phyloP scores from a whole-genome alignment of 2,797 vertebrate genomes.

The Salarias fasciatus region DNA sequence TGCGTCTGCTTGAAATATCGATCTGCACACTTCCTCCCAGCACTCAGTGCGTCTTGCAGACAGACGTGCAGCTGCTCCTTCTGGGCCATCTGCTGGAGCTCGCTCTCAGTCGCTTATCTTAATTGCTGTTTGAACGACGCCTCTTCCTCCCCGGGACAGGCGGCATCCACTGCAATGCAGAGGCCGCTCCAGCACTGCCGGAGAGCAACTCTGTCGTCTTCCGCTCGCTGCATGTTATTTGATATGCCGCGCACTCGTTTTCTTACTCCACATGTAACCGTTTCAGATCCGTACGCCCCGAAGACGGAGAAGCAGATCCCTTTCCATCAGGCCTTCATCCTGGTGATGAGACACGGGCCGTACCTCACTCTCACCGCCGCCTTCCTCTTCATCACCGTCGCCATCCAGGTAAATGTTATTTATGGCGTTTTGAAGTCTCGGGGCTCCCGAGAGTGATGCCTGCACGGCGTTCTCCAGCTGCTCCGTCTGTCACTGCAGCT shows the following conservation, averaged over 20 bases:
- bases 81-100: no score
- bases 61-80: no score
- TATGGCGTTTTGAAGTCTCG: constrained; percentile 24
- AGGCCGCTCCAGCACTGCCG: constrained; percentile 41
- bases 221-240: constrained; percentile 46
- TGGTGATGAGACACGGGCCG: constrained; percentile 90
- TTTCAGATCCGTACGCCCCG: constrained; percentile 86
- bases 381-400: constrained; percentile 96
- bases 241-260: constrained; percentile 44
- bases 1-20: no score
- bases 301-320: constrained; percentile 86
- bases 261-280: constrained; percentile 15
- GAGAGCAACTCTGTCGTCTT: constrained; percentile 22
- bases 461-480: neutral
- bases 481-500: constrained; percentile 24
- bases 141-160: constrained; percentile 13
- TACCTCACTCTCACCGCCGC: constrained; percentile 91
- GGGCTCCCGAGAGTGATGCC: constrained; percentile 12
- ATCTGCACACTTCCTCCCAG: no score
- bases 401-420: constrained; percentile 89
- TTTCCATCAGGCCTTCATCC: constrained; percentile 89
- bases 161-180: constrained; percentile 63
- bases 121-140: neutral
- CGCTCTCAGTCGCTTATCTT: no score
- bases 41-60: no score